Conservation (phyloP, 2,888 invertebrate species). For the Lepidocyrtinus sp. region DNA sequence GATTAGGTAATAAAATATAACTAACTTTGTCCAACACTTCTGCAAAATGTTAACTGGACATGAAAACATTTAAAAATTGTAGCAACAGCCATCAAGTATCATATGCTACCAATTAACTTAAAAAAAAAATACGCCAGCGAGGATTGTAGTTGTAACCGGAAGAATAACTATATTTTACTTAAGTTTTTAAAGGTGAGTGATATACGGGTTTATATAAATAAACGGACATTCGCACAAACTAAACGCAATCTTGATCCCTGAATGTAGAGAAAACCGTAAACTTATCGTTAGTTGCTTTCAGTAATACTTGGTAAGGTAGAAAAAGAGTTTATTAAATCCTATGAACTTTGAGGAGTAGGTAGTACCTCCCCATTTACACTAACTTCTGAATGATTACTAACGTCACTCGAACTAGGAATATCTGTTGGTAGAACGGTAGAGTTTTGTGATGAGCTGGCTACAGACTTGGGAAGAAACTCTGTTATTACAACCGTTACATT, state of each 20-base stretch:
- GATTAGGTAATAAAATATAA: no score
- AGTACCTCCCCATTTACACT: constrained; percentile 69
- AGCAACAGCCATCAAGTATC: neutral
- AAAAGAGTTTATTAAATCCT: constrained; percentile 38
- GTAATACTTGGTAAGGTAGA: constrained; percentile 48
- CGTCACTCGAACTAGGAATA: constrained; percentile 68
- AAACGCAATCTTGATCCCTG: constrained; percentile 38
- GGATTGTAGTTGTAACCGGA: no score
- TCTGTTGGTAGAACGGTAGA: constrained; percentile 67
- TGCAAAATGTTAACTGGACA: no score
- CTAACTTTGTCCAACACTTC: no score
- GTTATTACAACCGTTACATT: constrained; percentile 98
- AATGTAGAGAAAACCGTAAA: constrained; percentile 41
- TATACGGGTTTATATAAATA: neutral
- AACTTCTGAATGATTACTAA: constrained; percentile 69
- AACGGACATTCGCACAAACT: neutral
- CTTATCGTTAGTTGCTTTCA: neutral
- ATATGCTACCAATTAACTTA: neutral
- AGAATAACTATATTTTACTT: neutral
- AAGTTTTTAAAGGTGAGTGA: neutral
- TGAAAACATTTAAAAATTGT: no score
- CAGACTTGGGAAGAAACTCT: constrained; percentile 88
- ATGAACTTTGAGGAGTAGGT: constrained; percentile 64
- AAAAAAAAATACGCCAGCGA: no score
- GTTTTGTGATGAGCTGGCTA: constrained; percentile 65